Percentiles rank a stretch among this genome's conserved stretches.
These are phyloP conservation scores for Hemaris fuciformis DNA, from an alignment of 2,888 invertebrate species.

Conservation along the genomic window DNA sequence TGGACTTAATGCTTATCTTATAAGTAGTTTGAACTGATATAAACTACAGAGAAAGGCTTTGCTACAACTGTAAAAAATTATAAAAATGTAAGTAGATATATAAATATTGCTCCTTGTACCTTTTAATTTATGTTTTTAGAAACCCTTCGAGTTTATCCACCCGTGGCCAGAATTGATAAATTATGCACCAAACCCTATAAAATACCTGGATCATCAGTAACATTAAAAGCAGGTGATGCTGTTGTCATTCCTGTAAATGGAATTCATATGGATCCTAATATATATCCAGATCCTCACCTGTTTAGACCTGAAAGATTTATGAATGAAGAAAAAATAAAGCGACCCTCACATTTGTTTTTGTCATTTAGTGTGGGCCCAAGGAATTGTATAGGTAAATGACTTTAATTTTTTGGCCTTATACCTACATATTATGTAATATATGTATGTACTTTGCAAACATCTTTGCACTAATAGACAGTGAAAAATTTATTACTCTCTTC, in stretches of 20 bases:
- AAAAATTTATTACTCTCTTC: no score
- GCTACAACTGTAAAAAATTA: no score
- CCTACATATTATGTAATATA: no score
- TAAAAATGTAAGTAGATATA: no score
- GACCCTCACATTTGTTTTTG: conserved; percentile 73
- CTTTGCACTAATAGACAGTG: no score
- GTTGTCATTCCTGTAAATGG: conserved; percentile 72
- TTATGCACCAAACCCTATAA: conserved; percentile 78
- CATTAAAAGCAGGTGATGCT: conserved; percentile 67
- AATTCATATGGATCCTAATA: conserved; percentile 78
- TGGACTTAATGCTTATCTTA: no score
- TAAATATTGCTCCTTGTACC: no score
- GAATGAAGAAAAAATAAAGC: conserved; percentile 72
- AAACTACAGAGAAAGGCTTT: no score
- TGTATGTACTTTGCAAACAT: no score
- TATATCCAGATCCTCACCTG: conserved; percentile 77
- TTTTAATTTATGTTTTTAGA: no score
- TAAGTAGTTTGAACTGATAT: no score
- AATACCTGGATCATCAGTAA: conserved; percentile 68
- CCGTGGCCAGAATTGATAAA: conserved; percentile 76
- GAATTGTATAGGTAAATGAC: conserved; percentile 72
- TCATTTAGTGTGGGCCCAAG: conserved; percentile 80
- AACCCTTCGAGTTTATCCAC: conserved; percentile 81
- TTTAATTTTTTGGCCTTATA: not conserved
- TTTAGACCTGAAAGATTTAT: conserved; percentile 81